These are phyloP conservation scores for Linhomoeus sp. DNA, from an alignment of 2,888 invertebrate species.

Conservation along the genomic window DNA sequence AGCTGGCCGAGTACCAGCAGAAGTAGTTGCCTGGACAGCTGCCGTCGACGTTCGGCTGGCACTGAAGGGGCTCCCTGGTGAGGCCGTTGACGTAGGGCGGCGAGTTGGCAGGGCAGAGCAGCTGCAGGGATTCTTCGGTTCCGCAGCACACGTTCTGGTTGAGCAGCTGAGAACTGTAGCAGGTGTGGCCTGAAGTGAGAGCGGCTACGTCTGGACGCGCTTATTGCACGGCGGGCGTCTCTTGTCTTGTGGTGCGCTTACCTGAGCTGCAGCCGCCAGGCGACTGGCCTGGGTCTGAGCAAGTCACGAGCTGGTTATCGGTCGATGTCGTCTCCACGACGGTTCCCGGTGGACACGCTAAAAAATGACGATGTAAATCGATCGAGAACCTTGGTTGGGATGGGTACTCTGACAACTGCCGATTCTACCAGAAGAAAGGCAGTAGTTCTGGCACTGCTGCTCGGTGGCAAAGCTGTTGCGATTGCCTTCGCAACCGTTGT, in stretches of 20 bases:
- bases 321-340: no score
- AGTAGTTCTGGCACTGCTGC: slow-evolving; percentile 24
- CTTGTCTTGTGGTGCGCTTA: no score
- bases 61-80: slow-evolving; percentile 25
- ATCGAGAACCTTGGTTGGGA: no score
- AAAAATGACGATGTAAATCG: no score
- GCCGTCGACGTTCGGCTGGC: slow-evolving; percentile 25
- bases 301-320: no score
- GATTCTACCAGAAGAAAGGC: slow-evolving; percentile 18
- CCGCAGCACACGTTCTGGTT: slow-evolving; percentile 27
- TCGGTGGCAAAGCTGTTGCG: slow-evolving; percentile 25
- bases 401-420: no score
- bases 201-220: no score
- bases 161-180: slow-evolving; percentile 19
- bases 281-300: no score
- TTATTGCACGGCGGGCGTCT: no score
- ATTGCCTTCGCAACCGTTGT: slow-evolving; percentile 26
- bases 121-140: background rate
- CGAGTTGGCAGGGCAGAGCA: slow-evolving; percentile 20
- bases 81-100: slow-evolving; percentile 25
- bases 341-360: no score
- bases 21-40: slow-evolving; percentile 25
- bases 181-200: slow-evolving; percentile 16
- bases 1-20: slow-evolving; percentile 25
- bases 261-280: no score